A percentile compares a stretch with the other conserved stretches of the same genome.
Conservation (phyloP, 2,113 vertebrate genomes). For the Dicaeum eximium region DNA sequence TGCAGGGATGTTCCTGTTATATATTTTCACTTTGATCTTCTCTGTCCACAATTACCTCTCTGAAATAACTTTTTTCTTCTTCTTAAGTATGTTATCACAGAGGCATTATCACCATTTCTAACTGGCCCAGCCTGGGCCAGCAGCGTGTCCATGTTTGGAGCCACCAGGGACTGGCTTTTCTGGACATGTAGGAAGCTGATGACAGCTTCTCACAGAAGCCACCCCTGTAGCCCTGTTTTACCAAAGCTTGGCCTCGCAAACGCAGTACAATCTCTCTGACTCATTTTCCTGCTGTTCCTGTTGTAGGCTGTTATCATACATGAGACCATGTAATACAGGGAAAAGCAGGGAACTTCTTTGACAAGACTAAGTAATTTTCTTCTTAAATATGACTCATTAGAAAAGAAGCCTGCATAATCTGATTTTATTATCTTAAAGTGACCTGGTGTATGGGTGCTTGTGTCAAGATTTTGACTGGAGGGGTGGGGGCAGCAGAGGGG, state of each 20-base stretch:
- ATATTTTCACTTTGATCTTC: background rate
- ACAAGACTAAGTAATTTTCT: background rate
- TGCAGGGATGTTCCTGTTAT: background rate
- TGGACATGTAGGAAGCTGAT: background rate
- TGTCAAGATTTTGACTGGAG: background rate
- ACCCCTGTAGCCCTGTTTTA: background rate
- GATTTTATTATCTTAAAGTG: background rate
- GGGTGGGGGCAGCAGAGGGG: accelerated
- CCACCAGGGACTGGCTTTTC: background rate
- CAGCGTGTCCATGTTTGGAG: background rate
- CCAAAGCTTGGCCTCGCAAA: accelerated
- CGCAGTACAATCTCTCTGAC: background rate
- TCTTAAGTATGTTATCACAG: background rate
- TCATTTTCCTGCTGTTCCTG: background rate
- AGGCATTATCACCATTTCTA: background rate
- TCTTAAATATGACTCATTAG: background rate
- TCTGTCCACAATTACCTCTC: background rate
- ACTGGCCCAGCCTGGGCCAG: background rate
- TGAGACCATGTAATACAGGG: background rate
- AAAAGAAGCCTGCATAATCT: background rate
- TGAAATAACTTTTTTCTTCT: background rate
- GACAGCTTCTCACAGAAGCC: background rate
- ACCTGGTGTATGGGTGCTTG: background rate
- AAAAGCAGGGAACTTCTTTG: background rate
- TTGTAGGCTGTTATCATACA: background rate